A percentile compares a stretch with the other conserved stretches of the same genome.
phyloP scores from a whole-genome alignment of 2,113 vertebrate genomes.

The Promerops cafer region DNA sequence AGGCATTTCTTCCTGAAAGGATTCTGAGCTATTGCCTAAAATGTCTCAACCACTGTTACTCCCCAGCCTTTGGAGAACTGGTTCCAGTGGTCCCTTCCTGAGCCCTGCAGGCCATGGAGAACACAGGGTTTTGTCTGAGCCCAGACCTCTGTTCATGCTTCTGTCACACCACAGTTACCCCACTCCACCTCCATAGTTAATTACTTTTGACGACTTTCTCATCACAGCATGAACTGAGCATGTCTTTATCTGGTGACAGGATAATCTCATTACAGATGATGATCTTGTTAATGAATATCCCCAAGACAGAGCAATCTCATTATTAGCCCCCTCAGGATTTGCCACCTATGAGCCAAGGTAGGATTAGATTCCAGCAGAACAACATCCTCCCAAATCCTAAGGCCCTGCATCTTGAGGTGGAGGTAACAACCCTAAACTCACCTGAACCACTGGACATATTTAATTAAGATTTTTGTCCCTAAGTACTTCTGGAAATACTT shows the following conservation, averaged over 20 bases:
- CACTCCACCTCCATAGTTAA: conserved; percentile 36
- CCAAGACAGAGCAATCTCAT: conserved; percentile 68
- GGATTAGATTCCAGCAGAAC: neutral
- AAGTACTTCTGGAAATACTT: neutral
- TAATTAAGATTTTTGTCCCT: neutral
- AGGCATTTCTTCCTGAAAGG: neutral
- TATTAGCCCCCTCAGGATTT: conserved; percentile 69
- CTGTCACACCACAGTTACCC: neutral
- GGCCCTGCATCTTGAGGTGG: neutral
- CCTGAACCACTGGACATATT: neutral
- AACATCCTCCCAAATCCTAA: neutral
- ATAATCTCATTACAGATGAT: conserved; percentile 69
- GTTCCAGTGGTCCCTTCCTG: neutral
- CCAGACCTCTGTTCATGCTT: neutral
- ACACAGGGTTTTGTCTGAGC: neutral
- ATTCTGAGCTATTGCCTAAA: neutral
- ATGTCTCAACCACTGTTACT: neutral
- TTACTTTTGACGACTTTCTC: conserved; percentile 64
- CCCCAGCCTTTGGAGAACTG: neutral
- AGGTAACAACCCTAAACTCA: neutral
- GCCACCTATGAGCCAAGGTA: conserved; percentile 38
- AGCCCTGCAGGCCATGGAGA: neutral
- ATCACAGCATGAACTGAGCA: conserved; percentile 38
- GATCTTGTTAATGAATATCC: conserved; percentile 70
- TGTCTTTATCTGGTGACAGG: conserved; percentile 60